Evolutionary conservation across 1,140 invertebrate species (phyloP).

Genomic region (Hermetia illucens): DNA sequence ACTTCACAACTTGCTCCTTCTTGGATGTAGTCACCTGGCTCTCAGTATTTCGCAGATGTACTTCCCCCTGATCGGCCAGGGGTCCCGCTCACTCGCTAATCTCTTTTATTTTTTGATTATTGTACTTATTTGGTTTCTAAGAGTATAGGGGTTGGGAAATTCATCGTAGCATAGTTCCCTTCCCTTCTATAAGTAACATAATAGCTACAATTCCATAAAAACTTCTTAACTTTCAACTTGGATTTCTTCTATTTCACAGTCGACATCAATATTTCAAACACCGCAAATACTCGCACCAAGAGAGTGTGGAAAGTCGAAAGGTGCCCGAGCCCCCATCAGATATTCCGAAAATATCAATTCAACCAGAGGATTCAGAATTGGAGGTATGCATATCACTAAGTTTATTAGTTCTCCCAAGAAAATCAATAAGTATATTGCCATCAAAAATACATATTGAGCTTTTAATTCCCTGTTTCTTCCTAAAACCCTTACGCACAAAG

Average conservation of each 20-base stretch:
- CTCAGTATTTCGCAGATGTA: too few species aligned
- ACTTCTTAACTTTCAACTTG: too few species aligned
- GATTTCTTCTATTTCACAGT: slow-evolving; percentile 24
- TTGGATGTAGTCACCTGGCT: too few species aligned
- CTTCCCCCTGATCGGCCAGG: background rate
- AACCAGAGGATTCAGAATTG: slow-evolving; percentile 62
- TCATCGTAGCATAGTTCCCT: background rate
- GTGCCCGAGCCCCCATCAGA: slow-evolving; percentile 30
- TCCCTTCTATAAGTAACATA: background rate
- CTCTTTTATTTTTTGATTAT: background rate
- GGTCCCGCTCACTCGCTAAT: background rate
- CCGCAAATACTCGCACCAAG: slow-evolving; percentile 60
- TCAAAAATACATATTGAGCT: too few species aligned
- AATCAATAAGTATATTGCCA: too few species aligned
- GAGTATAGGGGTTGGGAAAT: background rate
- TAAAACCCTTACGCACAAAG: background rate
- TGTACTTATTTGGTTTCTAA: background rate
- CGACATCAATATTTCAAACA: slow-evolving; percentile 46
- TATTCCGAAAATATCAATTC: slow-evolving; percentile 42
- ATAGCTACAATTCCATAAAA: background rate
- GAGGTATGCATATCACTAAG: slow-evolving; percentile 17
- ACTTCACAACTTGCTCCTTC: too few species aligned
- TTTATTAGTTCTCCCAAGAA: background rate
- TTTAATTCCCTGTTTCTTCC: background rate
- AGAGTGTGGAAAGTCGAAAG: slow-evolving; percentile 36